Evolutionary conservation across 1,140 invertebrate genomes (phyloP).

Genomic region (Psix sp.): DNA sequence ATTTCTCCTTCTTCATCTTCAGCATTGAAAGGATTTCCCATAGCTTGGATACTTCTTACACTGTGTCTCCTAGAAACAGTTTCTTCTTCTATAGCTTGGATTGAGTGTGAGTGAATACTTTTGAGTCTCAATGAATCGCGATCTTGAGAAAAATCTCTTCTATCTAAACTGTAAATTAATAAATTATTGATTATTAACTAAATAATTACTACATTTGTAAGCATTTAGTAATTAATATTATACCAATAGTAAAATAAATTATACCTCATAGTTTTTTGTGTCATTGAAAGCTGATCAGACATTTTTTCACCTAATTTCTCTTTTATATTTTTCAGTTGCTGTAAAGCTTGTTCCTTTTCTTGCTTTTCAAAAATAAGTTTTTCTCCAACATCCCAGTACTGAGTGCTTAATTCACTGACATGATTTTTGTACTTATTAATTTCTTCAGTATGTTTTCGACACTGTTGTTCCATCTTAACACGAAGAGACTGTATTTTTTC

Average conservation of each 20-base stretch:
- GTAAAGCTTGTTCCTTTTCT: slow-evolving; percentile 73
- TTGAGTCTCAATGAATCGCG: slow-evolving; percentile 27
- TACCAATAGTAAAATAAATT: not conserved
- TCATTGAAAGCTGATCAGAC: slow-evolving; percentile 10
- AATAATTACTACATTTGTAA: too few species aligned
- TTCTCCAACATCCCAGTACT: slow-evolving; percentile 80
- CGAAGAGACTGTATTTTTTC: slow-evolving; percentile 75
- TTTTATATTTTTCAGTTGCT: slow-evolving; percentile 61
- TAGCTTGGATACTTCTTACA: slow-evolving; percentile 72
- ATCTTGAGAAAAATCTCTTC: slow-evolving; percentile 52
- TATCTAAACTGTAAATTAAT: slow-evolving; percentile 51
- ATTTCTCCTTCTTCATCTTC: slow-evolving; percentile 90
- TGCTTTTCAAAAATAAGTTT: slow-evolving; percentile 79
- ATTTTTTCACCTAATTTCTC: slow-evolving; percentile 33
- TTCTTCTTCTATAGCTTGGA: slow-evolving; percentile 66
- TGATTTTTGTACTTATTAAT: slow-evolving; percentile 79
- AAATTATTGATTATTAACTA: too few species aligned
- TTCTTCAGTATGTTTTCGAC: slow-evolving; percentile 77
- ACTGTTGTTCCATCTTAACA: slow-evolving; percentile 71
- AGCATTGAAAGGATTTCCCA: slow-evolving; percentile 82
- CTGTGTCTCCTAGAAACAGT: slow-evolving; percentile 67
- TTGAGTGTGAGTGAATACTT: slow-evolving; percentile 38
- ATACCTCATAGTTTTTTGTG: slow-evolving; percentile 61
- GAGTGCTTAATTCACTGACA: slow-evolving; percentile 76
- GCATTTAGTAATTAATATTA: too few species aligned